Base-by-base conservation (phyloP, 64 coral and sea anemone genomes). In the Stylophora pistillata region DNA sequence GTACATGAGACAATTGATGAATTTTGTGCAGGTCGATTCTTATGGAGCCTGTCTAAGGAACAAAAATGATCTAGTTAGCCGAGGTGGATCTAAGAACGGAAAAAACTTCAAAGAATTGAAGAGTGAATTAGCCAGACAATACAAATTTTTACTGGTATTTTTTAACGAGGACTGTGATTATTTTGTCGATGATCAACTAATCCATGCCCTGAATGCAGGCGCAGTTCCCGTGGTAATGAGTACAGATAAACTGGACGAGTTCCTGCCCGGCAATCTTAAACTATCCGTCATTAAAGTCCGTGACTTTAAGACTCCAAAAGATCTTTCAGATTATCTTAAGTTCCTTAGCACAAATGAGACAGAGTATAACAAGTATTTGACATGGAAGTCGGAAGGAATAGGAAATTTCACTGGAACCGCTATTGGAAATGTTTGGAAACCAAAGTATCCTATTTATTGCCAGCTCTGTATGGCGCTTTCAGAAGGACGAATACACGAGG, bases 171-270 rank as follows among this genome's bases (percentile, higher is more conserved):
- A 91, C 33, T 91, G 89, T 14, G 79, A 85, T 64, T 91, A 85
- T 63, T 85, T 91, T 53, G 81, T 91, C 13, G 89, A 91, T 54
- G 89, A 91, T 79, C 78, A 84, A 37, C 54, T 91, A 5, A 25
- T 28, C 14, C 70, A 91, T 53, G 79, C 89, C 23, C 55, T 91
- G 68, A 74, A 72, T 47, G 55, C 78, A 16, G 89, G 89, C 9
- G 55, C 89, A n/a, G 80, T 91, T 53, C 89, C 89, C 6, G 72
- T 91, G 1, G 72, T 64, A 11, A 85, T 85, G 82, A 82, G 92
- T 30, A 94, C 92, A 0, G 92, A 94, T 30, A 90, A 94, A 89
- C 21, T 94, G 6, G 52, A 86, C 58, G 58, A 94, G 61, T 66
- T 90, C 15, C 75, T 94, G 61, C 20, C 72, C 0, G 92, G 92